phyloP scores from a whole-genome alignment of 2,888 invertebrate genomes.

The Drosophila hamatofila region DNA sequence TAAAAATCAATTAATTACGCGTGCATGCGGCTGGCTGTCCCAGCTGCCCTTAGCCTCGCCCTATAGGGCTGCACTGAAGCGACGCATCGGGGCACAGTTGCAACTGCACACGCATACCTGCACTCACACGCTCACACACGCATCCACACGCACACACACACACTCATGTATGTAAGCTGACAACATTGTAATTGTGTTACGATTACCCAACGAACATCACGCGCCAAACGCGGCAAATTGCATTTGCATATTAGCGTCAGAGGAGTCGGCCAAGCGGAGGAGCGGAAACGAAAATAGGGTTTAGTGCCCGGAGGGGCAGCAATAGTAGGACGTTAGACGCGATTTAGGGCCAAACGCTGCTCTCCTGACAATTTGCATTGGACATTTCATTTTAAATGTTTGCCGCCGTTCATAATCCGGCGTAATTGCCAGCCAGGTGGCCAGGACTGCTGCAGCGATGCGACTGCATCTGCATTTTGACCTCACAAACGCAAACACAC shows the following conservation, averaged over 20 bases:
- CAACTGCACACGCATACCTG: slow-evolving; percentile 24
- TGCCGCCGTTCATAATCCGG: slow-evolving; percentile 67
- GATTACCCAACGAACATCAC: slow-evolving; percentile 83
- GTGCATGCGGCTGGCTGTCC: slow-evolving; percentile 70
- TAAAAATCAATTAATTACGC: slow-evolving; percentile 84
- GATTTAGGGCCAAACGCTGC: slow-evolving; percentile 47
- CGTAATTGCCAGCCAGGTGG: slow-evolving; percentile 69
- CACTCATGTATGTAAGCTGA: slow-evolving; percentile 28
- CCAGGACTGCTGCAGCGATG: slow-evolving; percentile 31
- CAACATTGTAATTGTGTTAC: slow-evolving; percentile 80
- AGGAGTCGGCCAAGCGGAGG: slow-evolving; percentile 24
- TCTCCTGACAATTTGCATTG: slow-evolving; percentile 74
- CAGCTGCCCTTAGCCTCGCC: slow-evolving; percentile 20
- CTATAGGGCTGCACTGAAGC: slow-evolving; percentile 36
- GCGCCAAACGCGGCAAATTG: slow-evolving; percentile 82
- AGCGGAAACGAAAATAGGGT: neutral
- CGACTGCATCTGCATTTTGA: slow-evolving; percentile 49
- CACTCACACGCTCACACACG: slow-evolving; percentile 14
- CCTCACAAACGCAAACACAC: slow-evolving; percentile 34
- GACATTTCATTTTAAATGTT: slow-evolving; percentile 81
- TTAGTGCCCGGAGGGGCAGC: neutral
- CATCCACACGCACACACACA: neutral
- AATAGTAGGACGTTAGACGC: slow-evolving; percentile 7
- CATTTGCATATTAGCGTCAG: slow-evolving; percentile 78
- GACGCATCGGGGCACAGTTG: slow-evolving; percentile 47